Evolutionary conservation across 2,797 vertebrate species (phyloP).

Genomic region (Catamblyrhynchus diadema): DNA sequence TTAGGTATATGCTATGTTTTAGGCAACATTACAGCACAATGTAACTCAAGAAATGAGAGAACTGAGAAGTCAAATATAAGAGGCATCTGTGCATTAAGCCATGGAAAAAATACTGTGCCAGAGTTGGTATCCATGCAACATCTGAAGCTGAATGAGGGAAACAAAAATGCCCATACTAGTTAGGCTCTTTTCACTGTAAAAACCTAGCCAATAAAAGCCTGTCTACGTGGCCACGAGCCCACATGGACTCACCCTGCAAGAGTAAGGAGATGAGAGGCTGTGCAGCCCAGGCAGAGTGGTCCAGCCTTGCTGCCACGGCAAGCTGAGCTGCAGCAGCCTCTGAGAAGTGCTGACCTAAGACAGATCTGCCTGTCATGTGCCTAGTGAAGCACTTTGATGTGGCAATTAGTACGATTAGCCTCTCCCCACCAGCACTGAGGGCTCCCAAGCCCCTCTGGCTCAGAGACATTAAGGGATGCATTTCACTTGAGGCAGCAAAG

Average conservation of each 20-base stretch:
- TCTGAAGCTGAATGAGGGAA: background rate
- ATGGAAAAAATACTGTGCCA: background rate
- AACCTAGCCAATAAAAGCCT: background rate
- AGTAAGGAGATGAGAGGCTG: rapidly evolving
- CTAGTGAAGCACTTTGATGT: background rate
- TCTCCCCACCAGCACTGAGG: background rate
- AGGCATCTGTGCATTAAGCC: background rate
- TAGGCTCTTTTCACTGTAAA: background rate
- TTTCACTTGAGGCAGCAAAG: background rate
- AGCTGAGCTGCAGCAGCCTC: background rate
- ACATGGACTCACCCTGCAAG: background rate
- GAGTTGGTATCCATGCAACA: background rate
- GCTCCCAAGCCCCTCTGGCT: background rate
- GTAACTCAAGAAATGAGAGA: background rate
- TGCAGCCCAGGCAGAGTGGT: background rate
- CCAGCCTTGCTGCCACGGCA: background rate
- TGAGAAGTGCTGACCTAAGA: background rate
- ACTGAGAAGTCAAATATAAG: background rate
- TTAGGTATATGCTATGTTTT: background rate
- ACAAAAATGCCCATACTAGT: rapidly evolving
- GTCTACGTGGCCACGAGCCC: rapidly evolving
- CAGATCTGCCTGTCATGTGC: background rate
- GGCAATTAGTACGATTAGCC: rapidly evolving
- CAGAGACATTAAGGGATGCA: background rate
- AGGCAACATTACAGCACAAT: background rate